These are phyloP conservation scores for Paedocypris micromegethes DNA, from an alignment of 2,797 vertebrate genomes.

Conservation along the genomic window DNA sequence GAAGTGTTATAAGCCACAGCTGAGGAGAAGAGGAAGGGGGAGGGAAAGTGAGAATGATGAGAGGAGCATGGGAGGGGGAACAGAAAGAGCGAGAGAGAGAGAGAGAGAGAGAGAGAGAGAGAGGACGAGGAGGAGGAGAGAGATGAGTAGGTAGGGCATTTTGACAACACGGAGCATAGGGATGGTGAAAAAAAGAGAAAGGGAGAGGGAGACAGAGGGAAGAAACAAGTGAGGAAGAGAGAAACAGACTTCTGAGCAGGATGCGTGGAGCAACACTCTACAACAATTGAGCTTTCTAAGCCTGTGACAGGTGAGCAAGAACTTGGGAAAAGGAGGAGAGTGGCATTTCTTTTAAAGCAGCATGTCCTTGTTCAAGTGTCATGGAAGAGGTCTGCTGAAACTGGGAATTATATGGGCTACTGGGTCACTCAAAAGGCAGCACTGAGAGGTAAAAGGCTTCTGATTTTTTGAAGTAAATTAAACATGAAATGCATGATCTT, in stretches of 20 bases:
- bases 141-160: constrained; percentile 45
- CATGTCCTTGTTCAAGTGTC: constrained; percentile 13
- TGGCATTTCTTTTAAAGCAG: constrained; percentile 19
- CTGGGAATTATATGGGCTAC: constrained; percentile 32
- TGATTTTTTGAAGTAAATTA: constrained; percentile 4
- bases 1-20: constrained; percentile 95
- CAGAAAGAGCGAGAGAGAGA: constrained; percentile 71
- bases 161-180: constrained; percentile 50
- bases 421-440: constrained; percentile 23
- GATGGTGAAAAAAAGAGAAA: constrained; percentile 48
- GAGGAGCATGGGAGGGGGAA: constrained; percentile 57
- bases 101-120: constrained; percentile 70
- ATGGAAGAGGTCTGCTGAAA: constrained; percentile 18
- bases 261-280: constrained; percentile 45
- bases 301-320: constrained; percentile 18
- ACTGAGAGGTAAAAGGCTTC: constrained; percentile 24
- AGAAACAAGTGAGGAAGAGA: constrained; percentile 21
- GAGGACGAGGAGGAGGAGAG: constrained; percentile 48
- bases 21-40: constrained; percentile 79
- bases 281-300: constrained; percentile 41
- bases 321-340: constrained; percentile 22
- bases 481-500: not conserved
- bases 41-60: constrained; percentile 47
- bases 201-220: constrained; percentile 32
- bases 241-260: constrained; percentile 51